Percentiles rank a stretch among this genome's conserved stretches.
These are phyloP conservation scores for Phalacrocorax aristotelis DNA, from an alignment of 2,113 vertebrate genomes.

Conservation along the genomic window DNA sequence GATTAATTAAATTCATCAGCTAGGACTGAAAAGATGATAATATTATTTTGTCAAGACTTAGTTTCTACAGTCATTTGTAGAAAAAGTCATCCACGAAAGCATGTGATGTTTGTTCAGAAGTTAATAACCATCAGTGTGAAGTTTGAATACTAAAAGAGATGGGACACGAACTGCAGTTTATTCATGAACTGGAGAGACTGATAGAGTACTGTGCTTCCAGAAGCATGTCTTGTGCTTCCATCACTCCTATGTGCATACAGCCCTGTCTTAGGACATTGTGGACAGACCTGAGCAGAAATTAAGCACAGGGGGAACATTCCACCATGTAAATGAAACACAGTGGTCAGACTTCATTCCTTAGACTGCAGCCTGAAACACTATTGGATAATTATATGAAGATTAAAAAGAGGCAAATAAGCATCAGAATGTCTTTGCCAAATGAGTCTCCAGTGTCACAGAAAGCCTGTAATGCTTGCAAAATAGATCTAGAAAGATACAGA, in stretches of 20 bases:
- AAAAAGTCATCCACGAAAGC: neutral
- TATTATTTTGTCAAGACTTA: neutral
- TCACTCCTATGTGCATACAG: neutral
- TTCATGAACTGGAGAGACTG: neutral
- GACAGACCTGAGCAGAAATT: neutral
- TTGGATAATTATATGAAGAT: neutral
- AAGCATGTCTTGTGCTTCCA: neutral
- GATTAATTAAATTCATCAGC: slow-evolving; percentile 1
- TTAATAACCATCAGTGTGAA: neutral
- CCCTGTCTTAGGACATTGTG: neutral
- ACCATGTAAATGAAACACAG: neutral
- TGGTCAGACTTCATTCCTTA: neutral
- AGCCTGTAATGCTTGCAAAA: neutral
- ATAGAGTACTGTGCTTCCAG: neutral
- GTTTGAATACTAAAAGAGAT: neutral
- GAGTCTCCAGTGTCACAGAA: neutral
- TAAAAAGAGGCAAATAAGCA: neutral
- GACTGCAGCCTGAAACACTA: neutral
- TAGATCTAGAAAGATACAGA: neutral
- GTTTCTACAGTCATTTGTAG: neutral
- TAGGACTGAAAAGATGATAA: neutral
- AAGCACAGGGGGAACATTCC: neutral
- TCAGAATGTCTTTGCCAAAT: neutral
- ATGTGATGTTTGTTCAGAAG: neutral
- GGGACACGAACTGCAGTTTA: neutral